Conservation (phyloP, 2,113 vertebrate species). For the Mastomys natalensis region DNA sequence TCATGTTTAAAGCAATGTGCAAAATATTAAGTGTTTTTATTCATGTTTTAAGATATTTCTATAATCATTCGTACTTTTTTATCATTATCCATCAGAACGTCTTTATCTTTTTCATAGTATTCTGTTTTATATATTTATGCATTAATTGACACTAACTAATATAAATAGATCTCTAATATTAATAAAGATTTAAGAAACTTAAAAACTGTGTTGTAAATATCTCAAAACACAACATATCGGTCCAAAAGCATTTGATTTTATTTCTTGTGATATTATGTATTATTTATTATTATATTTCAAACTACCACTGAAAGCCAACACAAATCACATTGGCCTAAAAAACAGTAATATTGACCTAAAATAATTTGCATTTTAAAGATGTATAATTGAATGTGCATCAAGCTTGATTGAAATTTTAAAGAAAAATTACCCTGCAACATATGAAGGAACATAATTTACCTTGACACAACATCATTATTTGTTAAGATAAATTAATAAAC, state of each 20-base stretch:
- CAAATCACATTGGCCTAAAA: neutral
- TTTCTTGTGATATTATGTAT: neutral
- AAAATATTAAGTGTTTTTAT: neutral
- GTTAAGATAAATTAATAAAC: slow-evolving; percentile 86
- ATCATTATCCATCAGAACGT: neutral
- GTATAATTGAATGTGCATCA: slow-evolving; percentile 2
- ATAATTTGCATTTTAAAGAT: slow-evolving; percentile 60
- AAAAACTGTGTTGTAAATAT: neutral
- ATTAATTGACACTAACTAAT: neutral
- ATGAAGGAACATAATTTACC: slow-evolving; percentile 81
- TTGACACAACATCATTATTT: slow-evolving; percentile 84
- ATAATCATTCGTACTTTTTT: neutral
- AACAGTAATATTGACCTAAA: neutral
- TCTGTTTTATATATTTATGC: neutral
- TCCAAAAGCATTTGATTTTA: neutral
- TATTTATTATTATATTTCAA: neutral
- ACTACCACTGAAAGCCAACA: neutral
- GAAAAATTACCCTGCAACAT: slow-evolving; percentile 65
- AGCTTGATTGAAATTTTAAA: slow-evolving; percentile 62
- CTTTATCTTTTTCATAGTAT: neutral
- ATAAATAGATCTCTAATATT: neutral
- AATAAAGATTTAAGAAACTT: neutral
- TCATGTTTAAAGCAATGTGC: neutral
- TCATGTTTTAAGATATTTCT: neutral
- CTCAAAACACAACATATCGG: neutral